Base-by-base conservation (phyloP, 2,888 invertebrate genomes). In the Idaea aversata region DNA sequence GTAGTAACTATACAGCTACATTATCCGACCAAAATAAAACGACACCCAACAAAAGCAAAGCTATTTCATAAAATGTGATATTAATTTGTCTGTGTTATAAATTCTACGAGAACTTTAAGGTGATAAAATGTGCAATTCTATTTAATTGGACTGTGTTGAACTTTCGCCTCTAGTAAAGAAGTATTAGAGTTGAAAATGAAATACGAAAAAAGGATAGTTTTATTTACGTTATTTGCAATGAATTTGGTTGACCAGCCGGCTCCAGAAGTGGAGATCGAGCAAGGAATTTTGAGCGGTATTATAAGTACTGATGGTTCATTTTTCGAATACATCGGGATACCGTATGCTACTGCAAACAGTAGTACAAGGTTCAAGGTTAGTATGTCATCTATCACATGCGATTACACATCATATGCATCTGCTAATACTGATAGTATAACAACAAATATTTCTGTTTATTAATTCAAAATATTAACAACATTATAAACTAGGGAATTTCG, bases 251-350 rank as follows among this genome's bases (percentile, higher is more conserved):
- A 91, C 65, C 89, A 91, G 69, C 90, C 90, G 67, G 85, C 91
- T 0, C 91, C 90, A 0, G 86, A 89, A 74, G 85, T 92, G 16
- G 74, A 65, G 1, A 86, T 92, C 4, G 87, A 84, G 5, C 91
- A 91, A 83, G 91, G 91, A 64, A 82, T 70, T 78, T 77, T 91
- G 74, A 86, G 80, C 77, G 92, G 91, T 77, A 88, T 86, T 80
- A 75, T 87, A 0, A 91, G 86, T 63, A 71, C 65, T 0, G 90
- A 91, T 85, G 91, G 91, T 61, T 75, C 87, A 63, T 81, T 84
- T 80, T 88, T 85, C 47, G 88, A 91, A 82, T 91, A 91, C 78
- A 68, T 87, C 10, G 91, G 92, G 6, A 90, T 92, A 70, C 92
- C 91, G 4, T 92, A 92, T 63, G 91, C 87, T 13, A 85, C 86